A percentile compares a stretch with the other conserved stretches of the same genome.
Evolutionary conservation across 2,113 vertebrate species (phyloP).

Genomic region (Lepisosteus oculatus): DNA sequence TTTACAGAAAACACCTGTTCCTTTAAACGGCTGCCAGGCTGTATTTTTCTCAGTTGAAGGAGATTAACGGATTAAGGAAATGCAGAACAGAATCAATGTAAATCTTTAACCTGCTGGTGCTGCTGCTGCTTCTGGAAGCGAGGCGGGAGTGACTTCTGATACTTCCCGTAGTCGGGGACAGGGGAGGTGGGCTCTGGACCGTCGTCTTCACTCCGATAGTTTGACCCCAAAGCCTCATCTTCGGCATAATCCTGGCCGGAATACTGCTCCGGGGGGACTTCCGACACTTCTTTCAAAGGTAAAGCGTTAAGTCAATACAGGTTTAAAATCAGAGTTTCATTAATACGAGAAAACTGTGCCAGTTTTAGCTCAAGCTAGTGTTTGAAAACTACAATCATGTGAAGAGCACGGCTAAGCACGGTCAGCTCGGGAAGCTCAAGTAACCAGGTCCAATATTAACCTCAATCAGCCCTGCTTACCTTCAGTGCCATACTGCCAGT

Average conservation of each 20-base stretch:
- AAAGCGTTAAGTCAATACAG: neutral
- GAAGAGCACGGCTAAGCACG: too few relatives aligned
- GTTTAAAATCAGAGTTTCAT: too few relatives aligned
- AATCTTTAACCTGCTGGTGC: conserved; percentile 63
- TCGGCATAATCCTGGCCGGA: conserved; percentile 65
- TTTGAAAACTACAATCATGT: too few relatives aligned
- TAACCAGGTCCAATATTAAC: too few relatives aligned
- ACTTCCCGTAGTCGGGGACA: conserved; percentile 77
- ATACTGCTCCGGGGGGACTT: conserved; percentile 60
- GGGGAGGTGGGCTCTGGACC: conserved; percentile 73
- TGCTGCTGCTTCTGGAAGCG: conserved; percentile 88
- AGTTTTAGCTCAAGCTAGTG: too few relatives aligned
- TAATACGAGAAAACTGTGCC: too few relatives aligned
- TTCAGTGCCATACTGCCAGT: conserved; percentile 66
- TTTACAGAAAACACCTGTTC: neutral
- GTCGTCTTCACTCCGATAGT: conserved; percentile 77
- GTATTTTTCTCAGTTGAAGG: neutral
- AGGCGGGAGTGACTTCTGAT: conserved; percentile 83
- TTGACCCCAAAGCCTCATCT: conserved; percentile 57
- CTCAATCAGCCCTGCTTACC: conserved; percentile 52
- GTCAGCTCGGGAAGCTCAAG: too few relatives aligned
- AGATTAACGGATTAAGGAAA: conserved; percentile 24
- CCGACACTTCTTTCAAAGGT: conserved; percentile 41
- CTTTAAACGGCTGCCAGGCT: conserved; percentile 14
- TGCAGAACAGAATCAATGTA: neutral